Conservation (phyloP, 2,888 invertebrate genomes). For the Sminthurides aquaticus region DNA sequence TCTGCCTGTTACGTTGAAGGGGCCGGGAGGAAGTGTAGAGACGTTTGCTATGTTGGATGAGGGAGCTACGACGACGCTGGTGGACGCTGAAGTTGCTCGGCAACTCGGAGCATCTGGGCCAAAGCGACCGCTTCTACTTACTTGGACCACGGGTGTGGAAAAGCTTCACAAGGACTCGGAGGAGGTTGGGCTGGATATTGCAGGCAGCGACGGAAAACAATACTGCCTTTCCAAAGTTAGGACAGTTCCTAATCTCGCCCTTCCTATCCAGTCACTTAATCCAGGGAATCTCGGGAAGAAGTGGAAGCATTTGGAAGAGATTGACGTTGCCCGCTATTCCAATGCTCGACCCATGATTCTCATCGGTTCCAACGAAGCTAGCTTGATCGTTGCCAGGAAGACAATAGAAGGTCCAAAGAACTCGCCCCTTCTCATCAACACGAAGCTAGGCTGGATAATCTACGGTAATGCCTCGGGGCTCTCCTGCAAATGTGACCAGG, state of each 20-base stretch:
- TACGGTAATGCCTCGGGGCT: background rate
- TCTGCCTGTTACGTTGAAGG: background rate
- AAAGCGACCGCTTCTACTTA: background rate
- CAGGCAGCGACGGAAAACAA: background rate
- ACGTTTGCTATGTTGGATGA: slow-evolving; percentile 10
- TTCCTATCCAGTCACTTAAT: background rate
- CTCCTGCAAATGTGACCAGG: too few relatives aligned
- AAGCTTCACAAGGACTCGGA: background rate
- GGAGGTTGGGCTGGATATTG: background rate
- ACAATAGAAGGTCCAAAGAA: background rate
- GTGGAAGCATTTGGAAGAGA: background rate
- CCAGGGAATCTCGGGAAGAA: background rate
- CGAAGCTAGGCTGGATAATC: background rate
- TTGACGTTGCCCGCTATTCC: background rate
- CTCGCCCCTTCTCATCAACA: background rate
- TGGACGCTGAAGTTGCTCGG: background rate
- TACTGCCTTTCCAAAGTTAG: background rate
- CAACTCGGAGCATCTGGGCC: background rate
- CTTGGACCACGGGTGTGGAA: background rate
- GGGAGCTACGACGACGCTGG: background rate
- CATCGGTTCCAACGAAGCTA: background rate
- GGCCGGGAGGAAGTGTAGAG: background rate
- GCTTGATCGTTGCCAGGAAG: background rate
- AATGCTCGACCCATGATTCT: background rate
- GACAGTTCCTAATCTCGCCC: background rate